Conservation (phyloP, 2,113 vertebrate species). For the Carassius gibelio region DNA sequence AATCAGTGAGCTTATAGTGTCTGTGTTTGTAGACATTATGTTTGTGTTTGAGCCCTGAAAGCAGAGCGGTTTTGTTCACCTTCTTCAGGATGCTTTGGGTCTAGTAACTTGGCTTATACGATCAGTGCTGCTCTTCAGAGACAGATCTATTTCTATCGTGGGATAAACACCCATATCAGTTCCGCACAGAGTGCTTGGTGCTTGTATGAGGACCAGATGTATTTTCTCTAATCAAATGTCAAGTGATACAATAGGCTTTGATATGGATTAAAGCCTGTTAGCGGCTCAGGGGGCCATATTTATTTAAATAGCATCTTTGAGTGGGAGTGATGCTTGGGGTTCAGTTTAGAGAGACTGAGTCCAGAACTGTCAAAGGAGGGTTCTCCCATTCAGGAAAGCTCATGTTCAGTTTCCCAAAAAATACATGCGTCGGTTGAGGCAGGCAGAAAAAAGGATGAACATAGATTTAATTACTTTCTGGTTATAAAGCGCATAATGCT, state of each 20-base stretch:
- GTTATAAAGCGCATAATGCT: background rate
- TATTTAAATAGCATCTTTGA: conserved; percentile 9
- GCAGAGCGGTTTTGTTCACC: background rate
- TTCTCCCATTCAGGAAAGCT: background rate
- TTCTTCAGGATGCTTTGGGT: background rate
- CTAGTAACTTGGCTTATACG: background rate
- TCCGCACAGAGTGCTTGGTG: background rate
- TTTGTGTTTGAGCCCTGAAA: background rate
- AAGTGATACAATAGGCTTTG: conserved; percentile 35
- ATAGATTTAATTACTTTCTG: background rate
- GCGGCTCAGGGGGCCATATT: conserved; percentile 7
- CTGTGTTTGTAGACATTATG: background rate
- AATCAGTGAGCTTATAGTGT: background rate
- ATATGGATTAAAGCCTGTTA: conserved; percentile 41
- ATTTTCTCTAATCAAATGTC: conserved; percentile 42
- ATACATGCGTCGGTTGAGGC: background rate
- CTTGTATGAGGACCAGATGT: conserved; percentile 28
- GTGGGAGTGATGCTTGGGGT: conserved; percentile 10
- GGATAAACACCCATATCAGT: conserved; percentile 35
- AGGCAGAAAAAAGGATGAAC: background rate
- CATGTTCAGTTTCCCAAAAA: background rate
- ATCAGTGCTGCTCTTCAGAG: background rate
- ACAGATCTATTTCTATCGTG: conserved; percentile 23
- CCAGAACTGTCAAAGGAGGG: background rate
- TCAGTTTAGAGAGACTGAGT: background rate